Conservation (phyloP, 2,113 vertebrate species). For the Periophthalmodon schlosseri region DNA sequence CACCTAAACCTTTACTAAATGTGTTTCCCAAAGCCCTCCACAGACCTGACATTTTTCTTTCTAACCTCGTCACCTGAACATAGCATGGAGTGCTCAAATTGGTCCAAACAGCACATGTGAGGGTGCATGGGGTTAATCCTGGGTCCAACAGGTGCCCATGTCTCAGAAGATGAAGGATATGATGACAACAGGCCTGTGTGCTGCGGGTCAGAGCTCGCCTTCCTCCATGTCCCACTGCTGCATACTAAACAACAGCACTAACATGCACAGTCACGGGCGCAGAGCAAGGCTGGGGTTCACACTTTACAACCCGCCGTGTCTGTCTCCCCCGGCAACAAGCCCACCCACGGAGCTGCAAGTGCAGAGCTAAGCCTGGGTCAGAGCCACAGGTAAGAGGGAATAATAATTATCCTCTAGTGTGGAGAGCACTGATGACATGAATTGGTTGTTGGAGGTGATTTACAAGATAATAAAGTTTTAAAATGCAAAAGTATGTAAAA, state of each 20-base stretch:
- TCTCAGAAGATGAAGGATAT: constrained; percentile 65
- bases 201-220: constrained; percentile 81
- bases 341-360: constrained; percentile 42
- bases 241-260: constrained; percentile 79
- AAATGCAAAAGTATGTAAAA: neutral
- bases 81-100: constrained; percentile 1
- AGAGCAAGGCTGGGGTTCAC: constrained; percentile 35
- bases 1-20: neutral
- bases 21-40: neutral
- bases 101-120: constrained; percentile 7
- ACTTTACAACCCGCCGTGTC: constrained; percentile 40
- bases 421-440: constrained; percentile 16
- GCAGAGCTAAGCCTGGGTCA: constrained; percentile 51
- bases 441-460: constrained; percentile 6
- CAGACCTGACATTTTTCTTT: constrained; percentile 12
- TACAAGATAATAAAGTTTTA: constrained; percentile 18
- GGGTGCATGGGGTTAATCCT: constrained; percentile 57
- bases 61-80: constrained; percentile 17
- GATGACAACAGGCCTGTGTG: constrained; percentile 52
- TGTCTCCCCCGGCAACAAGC: constrained; percentile 36
- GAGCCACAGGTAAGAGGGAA: constrained; percentile 43
- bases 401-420: constrained; percentile 19
- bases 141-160: constrained; percentile 23
- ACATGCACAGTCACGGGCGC: constrained; percentile 82
- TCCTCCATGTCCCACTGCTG: constrained; percentile 80